Conservation (phyloP, 2,888 invertebrate species). For the Heliconius hortense region DNA sequence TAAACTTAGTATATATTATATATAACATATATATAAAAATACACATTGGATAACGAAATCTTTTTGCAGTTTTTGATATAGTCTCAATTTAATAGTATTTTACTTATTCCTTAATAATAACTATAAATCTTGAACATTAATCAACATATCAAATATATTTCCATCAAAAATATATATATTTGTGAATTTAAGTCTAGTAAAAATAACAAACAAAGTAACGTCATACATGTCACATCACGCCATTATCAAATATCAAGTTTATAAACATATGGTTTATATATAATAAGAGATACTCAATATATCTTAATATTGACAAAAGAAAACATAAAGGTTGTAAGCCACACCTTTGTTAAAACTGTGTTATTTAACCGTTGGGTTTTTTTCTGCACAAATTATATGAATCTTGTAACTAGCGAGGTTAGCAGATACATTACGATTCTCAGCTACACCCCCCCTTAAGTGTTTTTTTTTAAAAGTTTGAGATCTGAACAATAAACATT, state of each 20-base stretch:
- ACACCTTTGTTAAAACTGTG: too few relatives aligned
- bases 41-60: neutral
- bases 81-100: neutral
- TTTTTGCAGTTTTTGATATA: neutral
- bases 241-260: too few relatives aligned
- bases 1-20: neutral
- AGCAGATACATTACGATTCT: too few relatives aligned
- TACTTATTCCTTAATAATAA: neutral
- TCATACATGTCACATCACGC: neutral
- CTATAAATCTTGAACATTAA: neutral
- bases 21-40: neutral
- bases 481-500: too few relatives aligned
- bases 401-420: too few relatives aligned
- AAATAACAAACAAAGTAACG: neutral
- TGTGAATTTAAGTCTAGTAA: neutral
- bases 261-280: too few relatives aligned
- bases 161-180: constrained; percentile 16
- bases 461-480: too few relatives aligned
- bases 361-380: too few relatives aligned
- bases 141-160: neutral
- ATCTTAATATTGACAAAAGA: too few relatives aligned
- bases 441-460: too few relatives aligned
- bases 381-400: too few relatives aligned
- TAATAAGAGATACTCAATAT: neutral
- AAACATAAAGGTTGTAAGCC: too few relatives aligned